phyloP scores from a whole-genome alignment of 2,888 invertebrate species.

The Thumatha senex region DNA sequence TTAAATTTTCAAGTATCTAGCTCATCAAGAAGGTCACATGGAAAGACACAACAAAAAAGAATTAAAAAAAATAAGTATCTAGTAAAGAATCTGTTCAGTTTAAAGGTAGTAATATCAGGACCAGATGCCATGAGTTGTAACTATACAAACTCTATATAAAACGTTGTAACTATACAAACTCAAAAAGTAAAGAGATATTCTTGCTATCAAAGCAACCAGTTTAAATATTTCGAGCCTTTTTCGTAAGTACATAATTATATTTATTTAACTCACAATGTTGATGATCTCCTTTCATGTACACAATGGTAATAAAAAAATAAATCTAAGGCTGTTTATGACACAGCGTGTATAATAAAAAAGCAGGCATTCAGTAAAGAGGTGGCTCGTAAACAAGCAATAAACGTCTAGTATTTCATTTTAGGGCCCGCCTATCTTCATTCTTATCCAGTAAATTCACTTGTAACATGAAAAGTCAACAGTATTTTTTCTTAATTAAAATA shows the following conservation, averaged over 20 bases:
- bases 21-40: no score
- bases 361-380: slow-evolving; percentile 61
- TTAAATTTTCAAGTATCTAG: no score
- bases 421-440: slow-evolving; percentile 30
- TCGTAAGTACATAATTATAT: slow-evolving; percentile 56
- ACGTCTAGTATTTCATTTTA: slow-evolving; percentile 58
- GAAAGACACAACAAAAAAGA: no score
- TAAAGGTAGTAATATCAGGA: no score
- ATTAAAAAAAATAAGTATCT: no score
- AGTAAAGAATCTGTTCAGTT: no score
- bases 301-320: slow-evolving; percentile 28
- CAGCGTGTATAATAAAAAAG: slow-evolving; percentile 49
- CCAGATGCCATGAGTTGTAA: no score
- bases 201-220: no score
- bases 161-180: no score
- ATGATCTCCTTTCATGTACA: slow-evolving; percentile 17
- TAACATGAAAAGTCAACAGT: slow-evolving; percentile 52
- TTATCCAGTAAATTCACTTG: slow-evolving; percentile 52
- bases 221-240: no score
- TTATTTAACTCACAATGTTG: slow-evolving; percentile 5
- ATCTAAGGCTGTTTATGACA: slow-evolving; percentile 38
- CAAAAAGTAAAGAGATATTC: no score
- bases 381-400: slow-evolving; percentile 70
- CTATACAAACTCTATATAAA: no score
- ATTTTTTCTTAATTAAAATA: slow-evolving; percentile 56